Base-by-base conservation (phyloP, 2,888 invertebrate genomes). In the Calameuta filiformis region DNA sequence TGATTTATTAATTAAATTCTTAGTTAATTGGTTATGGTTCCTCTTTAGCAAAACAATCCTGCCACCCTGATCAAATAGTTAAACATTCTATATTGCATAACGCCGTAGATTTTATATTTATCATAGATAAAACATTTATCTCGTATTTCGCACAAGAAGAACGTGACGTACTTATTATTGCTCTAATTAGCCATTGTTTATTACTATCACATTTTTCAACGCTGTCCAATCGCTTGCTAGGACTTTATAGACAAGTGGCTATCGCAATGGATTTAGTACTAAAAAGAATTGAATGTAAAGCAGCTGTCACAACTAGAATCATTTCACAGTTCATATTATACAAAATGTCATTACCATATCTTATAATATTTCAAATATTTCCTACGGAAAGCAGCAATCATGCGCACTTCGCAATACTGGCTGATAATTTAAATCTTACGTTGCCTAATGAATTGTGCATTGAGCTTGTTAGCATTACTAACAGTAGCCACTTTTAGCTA, bases 401-500 rank as follows among this genome's bases (percentile, higher is more conserved):
- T 56, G 56, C 56, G 9, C 56, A 23, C 56, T 56, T 2, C 2
- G 56, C 23, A 23, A 56, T 56, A 56, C 56, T 56, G 56, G 56
- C 56, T 56, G 56, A 56, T 2, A 56, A 56, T 23, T 56, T 56
- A 56, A 56, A 56, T 56, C 56, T 56, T 56, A 56, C 23, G 56
- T 56, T 56, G 56, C 56, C 56, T 56, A 56, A 71, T 71, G 30
- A 71, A 35, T 74, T 68, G 30, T 31, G 75, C 73, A 73, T 34
- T 34, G 75, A 76, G 83, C 83, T 84, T 84, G 79, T 82, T 82
- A 83, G 85, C 81, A 76, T 80, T 81, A 89, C 88, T 90, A 90
- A 90, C 88, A 78, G 83, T 85, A 83, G 81, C 84, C 86, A 86
- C 83, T 90, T 90, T 89, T 88, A 90, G 90, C 88, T 82, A 86